Evolutionary conservation across 2,113 vertebrate genomes (phyloP).

Genomic region (Toxotes chatareus): DNA sequence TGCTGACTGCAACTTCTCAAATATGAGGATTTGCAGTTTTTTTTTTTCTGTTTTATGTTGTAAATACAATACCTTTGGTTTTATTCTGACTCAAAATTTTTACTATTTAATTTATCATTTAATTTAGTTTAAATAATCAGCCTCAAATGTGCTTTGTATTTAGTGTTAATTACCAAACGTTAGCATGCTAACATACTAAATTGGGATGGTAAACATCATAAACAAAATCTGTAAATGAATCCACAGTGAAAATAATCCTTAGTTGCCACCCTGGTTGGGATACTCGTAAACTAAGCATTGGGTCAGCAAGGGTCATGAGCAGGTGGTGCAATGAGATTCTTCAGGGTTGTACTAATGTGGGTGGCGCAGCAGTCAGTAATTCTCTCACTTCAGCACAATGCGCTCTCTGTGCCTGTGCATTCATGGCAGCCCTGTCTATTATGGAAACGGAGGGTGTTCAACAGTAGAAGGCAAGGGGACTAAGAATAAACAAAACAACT

Average conservation of each 20-base stretch:
- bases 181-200: no score
- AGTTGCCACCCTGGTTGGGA: background rate
- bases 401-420: conserved; percentile 67
- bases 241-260: background rate
- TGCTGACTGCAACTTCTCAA: background rate
- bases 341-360: conserved; percentile 47
- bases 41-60: background rate
- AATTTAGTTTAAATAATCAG: no score
- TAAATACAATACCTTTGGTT: background rate
- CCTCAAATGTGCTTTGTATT: no score
- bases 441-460: conserved; percentile 55
- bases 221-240: background rate
- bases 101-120: no score
- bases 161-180: no score
- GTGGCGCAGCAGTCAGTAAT: conserved; percentile 58
- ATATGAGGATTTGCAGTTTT: background rate
- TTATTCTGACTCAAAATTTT: no score
- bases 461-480: conserved; percentile 47
- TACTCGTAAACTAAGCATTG: background rate
- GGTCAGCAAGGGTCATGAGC: conserved; percentile 40
- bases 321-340: conserved; percentile 56
- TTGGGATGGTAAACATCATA: no score
- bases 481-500: conserved; percentile 64
- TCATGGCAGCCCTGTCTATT: conserved; percentile 61
- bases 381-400: conserved; percentile 70